Conservation (phyloP, 2,113 vertebrate species). For the Xenopus laevis region DNA sequence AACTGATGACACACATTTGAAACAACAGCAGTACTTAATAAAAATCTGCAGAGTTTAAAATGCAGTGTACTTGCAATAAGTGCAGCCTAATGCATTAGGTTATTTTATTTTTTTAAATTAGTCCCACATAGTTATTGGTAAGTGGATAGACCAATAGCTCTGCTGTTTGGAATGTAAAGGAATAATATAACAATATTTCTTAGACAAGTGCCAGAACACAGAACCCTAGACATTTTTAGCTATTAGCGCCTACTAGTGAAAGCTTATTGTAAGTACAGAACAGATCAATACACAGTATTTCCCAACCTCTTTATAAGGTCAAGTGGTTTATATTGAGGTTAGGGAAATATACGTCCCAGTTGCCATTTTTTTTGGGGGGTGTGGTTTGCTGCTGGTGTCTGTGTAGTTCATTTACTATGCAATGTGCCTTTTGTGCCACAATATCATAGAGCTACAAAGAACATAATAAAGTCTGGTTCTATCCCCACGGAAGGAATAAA, state of each 20-base stretch:
- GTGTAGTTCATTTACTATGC: constrained; percentile 15
- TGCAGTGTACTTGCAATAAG: too few relatives aligned
- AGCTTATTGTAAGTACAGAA: constrained; percentile 44
- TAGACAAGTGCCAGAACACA: not conserved
- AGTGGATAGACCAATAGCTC: not conserved
- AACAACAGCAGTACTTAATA: too few relatives aligned
- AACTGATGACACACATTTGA: too few relatives aligned
- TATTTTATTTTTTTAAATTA: too few relatives aligned
- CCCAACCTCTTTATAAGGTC: constrained; percentile 17
- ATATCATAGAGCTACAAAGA: constrained; percentile 27
- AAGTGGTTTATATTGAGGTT: constrained; percentile 20
- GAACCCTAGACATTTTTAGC: constrained; percentile 49
- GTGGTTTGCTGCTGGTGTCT: not conserved
- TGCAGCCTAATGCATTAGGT: too few relatives aligned
- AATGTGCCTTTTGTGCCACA: constrained; percentile 15
- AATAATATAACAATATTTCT: constrained; percentile 13
- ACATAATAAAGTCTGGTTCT: constrained; percentile 23
- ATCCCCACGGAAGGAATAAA: constrained; percentile 50
- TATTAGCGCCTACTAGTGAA: constrained; percentile 76
- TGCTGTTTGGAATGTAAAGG: not conserved
- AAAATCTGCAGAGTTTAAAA: too few relatives aligned
- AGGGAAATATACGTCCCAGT: constrained; percentile 15
- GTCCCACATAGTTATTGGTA: not conserved
- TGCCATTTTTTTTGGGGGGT: not conserved
- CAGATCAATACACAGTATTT: constrained; percentile 15